Evolutionary conservation across 2,113 vertebrate species (phyloP).

Genomic region (Aegithalos caudatus): DNA sequence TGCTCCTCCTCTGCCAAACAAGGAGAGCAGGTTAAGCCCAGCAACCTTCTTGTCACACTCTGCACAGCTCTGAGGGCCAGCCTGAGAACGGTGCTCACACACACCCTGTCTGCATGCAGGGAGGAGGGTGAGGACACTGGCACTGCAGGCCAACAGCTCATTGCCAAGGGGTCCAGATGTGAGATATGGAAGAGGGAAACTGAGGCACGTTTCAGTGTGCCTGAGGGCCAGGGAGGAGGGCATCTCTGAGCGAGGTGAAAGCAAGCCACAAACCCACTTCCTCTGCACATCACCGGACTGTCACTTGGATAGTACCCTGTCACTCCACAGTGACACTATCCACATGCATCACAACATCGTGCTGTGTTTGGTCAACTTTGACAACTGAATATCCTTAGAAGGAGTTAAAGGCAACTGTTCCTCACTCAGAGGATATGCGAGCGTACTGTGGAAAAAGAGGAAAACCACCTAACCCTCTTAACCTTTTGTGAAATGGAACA

Average conservation of each 20-base stretch:
- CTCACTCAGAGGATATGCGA: background rate
- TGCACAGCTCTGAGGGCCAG: background rate
- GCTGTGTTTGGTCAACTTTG: accelerated
- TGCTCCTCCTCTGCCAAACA: background rate
- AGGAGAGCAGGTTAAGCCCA: slow-evolving; percentile 40
- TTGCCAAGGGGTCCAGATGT: background rate
- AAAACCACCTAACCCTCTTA: background rate
- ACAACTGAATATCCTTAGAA: background rate
- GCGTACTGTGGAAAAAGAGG: accelerated
- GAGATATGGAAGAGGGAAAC: background rate
- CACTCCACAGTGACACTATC: accelerated
- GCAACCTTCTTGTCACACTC: background rate
- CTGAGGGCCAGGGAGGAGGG: background rate
- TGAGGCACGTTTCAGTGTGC: background rate
- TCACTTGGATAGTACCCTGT: background rate
- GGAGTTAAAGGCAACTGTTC: background rate
- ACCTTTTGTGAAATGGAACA: background rate
- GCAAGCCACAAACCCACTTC: background rate
- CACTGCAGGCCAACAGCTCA: background rate
- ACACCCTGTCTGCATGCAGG: background rate
- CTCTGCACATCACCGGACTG: background rate
- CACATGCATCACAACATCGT: accelerated
- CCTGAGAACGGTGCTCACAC: accelerated
- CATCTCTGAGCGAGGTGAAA: background rate
- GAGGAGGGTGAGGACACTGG: background rate